phyloP scores from a whole-genome alignment of 2,888 invertebrate genomes.

The Drosophila paranaensis region DNA sequence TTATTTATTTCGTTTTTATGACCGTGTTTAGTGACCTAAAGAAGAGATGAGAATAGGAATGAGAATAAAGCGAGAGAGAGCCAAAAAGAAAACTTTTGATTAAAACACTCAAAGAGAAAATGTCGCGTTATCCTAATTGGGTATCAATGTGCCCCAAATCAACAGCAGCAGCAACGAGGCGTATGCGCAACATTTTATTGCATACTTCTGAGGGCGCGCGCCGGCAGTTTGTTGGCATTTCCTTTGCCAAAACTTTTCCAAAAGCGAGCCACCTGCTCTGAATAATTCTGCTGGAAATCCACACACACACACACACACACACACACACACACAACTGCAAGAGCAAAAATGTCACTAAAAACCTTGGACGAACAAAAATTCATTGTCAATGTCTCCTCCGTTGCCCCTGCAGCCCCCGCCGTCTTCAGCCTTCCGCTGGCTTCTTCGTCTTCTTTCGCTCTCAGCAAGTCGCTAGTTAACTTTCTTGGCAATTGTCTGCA shows the following conservation, averaged over 20 bases:
- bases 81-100: conserved; percentile 62
- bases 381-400: conserved; percentile 57
- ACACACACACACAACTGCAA: conserved; percentile 25
- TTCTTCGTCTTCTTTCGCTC: conserved; percentile 2
- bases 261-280: conserved; percentile 55
- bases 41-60: conserved; percentile 6
- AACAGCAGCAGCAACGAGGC: conserved; percentile 45
- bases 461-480: conserved; percentile 61
- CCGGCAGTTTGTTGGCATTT: conserved; percentile 50
- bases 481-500: conserved; percentile 73
- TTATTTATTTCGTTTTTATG: conserved; percentile 74
- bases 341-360: conserved; percentile 43
- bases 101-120: conserved; percentile 69
- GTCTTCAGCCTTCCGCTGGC: not conserved
- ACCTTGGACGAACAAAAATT: conserved; percentile 56
- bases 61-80: not conserved
- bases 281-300: conserved; percentile 45
- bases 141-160: conserved; percentile 78
- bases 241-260: conserved; percentile 43
- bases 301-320: conserved; percentile 34
- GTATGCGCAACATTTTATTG: conserved; percentile 70
- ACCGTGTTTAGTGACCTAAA: conserved; percentile 45
- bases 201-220: conserved; percentile 50
- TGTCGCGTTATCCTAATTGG: conserved; percentile 77
- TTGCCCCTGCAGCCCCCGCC: not conserved